phyloP scores from a whole-genome alignment of 2,113 vertebrate species.

The Alligator sinensis region DNA sequence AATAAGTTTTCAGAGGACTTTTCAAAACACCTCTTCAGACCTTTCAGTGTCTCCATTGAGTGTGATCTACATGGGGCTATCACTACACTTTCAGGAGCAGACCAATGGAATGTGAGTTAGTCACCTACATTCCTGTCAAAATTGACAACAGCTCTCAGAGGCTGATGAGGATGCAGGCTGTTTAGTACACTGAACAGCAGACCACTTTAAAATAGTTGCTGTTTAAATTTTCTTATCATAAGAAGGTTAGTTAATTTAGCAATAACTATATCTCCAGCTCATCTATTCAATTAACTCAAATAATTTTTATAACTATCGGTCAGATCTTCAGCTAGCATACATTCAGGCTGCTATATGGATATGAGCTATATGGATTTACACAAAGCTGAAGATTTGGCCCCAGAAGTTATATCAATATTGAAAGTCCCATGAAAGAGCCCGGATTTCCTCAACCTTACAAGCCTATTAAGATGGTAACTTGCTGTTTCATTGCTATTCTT shows the following conservation, averaged over 20 bases:
- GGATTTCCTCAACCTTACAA: background rate
- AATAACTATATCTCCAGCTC: background rate
- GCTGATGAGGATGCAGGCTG: too few relatives aligned
- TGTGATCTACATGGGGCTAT: background rate
- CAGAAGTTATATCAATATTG: background rate
- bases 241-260: background rate
- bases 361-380: background rate
- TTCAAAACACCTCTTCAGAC: background rate
- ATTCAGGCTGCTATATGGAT: background rate
- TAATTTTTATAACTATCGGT: background rate
- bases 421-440: background rate
- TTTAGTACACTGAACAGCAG: background rate
- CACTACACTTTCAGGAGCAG: background rate
- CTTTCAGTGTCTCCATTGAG: background rate
- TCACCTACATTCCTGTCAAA: background rate
- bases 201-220: background rate
- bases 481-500: background rate
- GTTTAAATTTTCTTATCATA: background rate
- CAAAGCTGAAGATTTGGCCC: fast-evolving
- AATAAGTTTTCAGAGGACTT: background rate
- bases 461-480: background rate
- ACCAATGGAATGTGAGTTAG: too few relatives aligned
- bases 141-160: background rate
- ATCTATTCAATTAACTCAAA: background rate
- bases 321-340: background rate